phyloP scores from a whole-genome alignment of 1,140 invertebrate species.

The Hycleus phaleratus region DNA sequence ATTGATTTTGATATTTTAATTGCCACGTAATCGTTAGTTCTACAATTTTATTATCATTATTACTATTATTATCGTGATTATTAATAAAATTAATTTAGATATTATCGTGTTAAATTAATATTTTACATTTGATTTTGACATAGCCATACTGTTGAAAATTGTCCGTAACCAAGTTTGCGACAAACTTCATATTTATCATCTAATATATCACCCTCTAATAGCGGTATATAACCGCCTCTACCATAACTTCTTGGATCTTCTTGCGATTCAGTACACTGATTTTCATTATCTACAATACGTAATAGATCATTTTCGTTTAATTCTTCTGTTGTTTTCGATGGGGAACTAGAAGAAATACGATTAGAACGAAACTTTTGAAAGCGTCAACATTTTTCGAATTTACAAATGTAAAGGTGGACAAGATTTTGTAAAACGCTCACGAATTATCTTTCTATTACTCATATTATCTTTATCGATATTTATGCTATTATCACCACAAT shows the following conservation, averaged over 20 bases:
- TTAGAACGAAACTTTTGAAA: too few relatives aligned
- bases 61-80: neutral
- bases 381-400: too few relatives aligned
- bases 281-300: constrained; percentile 29
- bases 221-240: constrained; percentile 94
- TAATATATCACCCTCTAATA: constrained; percentile 90
- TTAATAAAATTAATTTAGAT: constrained; percentile 1
- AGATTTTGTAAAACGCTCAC: neutral
- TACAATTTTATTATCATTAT: constrained; percentile 13
- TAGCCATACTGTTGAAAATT: constrained; percentile 97
- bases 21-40: constrained; percentile 80
- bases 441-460: too few relatives aligned
- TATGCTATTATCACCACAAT: too few relatives aligned
- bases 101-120: neutral
- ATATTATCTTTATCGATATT: too few relatives aligned
- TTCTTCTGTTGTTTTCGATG: constrained; percentile 27
- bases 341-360: constrained; percentile 19
- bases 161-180: constrained; percentile 94
- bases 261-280: constrained; percentile 45
- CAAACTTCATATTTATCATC: constrained; percentile 88
- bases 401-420: constrained; percentile 1
- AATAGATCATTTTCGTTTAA: constrained; percentile 28
- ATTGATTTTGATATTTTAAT: constrained; percentile 98
- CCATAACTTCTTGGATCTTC: constrained; percentile 90
- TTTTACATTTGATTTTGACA: constrained; percentile 83